Evolutionary conservation across 2,113 vertebrate genomes (phyloP).

Genomic region (Paralichthys olivaceus): DNA sequence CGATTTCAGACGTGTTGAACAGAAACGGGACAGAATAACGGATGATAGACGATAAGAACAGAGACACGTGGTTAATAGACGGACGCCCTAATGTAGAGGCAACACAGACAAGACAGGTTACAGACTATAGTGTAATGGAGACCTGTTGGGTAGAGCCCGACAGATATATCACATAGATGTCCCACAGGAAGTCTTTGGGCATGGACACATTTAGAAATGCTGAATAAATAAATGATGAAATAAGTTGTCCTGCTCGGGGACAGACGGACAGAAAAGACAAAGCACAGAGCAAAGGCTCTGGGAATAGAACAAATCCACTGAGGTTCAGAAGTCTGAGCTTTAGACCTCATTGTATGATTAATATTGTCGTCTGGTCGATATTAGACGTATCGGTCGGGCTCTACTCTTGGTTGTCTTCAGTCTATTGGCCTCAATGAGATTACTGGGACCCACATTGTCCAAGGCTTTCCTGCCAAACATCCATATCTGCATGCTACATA

Average conservation of each 20-base stretch:
- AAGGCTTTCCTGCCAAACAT: constrained; percentile 8
- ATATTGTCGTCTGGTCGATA: neutral
- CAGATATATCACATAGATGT: neutral
- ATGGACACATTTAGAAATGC: no score
- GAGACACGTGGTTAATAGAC: constrained; percentile 22
- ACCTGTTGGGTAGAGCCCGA: neutral
- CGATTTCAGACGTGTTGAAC: constrained; percentile 10
- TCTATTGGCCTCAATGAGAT: constrained; percentile 13
- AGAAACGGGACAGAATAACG: constrained; percentile 35
- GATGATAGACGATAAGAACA: constrained; percentile 42
- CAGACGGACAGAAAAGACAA: no score
- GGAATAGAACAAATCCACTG: no score
- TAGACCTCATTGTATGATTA: neutral
- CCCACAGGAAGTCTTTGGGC: neutral
- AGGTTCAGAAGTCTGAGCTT: no score
- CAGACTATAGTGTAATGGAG: constrained; percentile 14
- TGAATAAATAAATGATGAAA: no score
- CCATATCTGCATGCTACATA: constrained; percentile 27
- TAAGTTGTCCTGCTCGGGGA: no score
- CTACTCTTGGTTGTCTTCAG: neutral
- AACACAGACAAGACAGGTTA: constrained; percentile 44
- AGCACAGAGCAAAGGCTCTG: no score
- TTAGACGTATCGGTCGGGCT: neutral
- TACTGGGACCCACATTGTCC: neutral
- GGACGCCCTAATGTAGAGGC: constrained; percentile 16